Base-by-base conservation (phyloP, 2,888 invertebrate species). In the Salticus scenicus region DNA sequence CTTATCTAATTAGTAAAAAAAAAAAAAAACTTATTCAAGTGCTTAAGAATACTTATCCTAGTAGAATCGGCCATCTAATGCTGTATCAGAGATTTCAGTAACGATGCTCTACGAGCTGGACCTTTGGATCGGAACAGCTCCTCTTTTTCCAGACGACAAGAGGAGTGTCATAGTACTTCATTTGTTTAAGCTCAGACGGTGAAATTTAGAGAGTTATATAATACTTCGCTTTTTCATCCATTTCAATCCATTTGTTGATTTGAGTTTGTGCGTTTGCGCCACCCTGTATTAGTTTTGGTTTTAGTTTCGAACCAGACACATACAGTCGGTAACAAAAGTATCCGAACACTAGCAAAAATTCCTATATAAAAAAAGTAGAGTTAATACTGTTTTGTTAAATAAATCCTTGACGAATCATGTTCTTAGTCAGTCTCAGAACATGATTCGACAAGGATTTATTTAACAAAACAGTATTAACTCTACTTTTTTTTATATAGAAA, bases 21-120 rank as follows among this genome's bases (percentile, higher is more conserved):
- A 64, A 20, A n/a, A 64, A 64, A 64, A 27, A 64, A 64, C 10
- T 64, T 28, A 2, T 27, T 1, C 2, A 64, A 14, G 14, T 64
- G 64, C 14, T 64, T 27, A 64, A 14, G 64, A 4, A 64, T 64
- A 24, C 28, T 14, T 1, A 14, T 28, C 14, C 28, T 14, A 10
- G 64, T 20, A 1, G 64, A 7, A 1, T 70, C 70, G 12, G n/a
- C 14, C 7, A 70, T 70, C 31, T 70, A 30, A 33, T 70, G 17
- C 7, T 33, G 31, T n/a, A 37, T 5, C 14, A 70, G 70, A 1
- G 33, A n/a, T 12, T 70, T 70, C 31, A 70, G 24, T 33, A 70
- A 33, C 14, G 70, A 24, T 17, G 70, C 70, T 70, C 31, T 70
- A 14, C 70, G 4, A 30, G 70, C 37, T 24, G 70, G 70, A n/a